Percentiles rank a stretch among this genome's conserved stretches.
Conservation (phyloP, 2,113 vertebrate genomes). For the Cisticola juncidis region DNA sequence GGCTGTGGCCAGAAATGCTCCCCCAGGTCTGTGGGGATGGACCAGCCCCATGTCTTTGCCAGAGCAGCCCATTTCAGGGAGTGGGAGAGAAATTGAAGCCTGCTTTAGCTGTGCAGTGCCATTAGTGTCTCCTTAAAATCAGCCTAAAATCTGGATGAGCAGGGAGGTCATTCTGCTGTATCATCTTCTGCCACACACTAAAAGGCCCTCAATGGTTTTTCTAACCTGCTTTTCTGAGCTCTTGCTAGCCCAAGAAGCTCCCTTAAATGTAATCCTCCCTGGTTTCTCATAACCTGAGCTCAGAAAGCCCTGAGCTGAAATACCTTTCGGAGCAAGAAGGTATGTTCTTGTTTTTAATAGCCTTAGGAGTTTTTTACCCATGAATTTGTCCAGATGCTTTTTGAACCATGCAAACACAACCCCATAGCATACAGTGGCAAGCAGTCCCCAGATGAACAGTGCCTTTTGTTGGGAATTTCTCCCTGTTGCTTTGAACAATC, state of each 20-base stretch:
- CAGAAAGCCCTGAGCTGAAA: background rate
- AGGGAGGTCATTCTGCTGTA: background rate
- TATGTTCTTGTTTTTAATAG: background rate
- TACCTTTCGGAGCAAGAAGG: background rate
- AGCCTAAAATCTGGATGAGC: background rate
- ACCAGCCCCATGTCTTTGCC: background rate
- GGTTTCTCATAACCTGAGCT: background rate
- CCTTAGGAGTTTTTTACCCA: background rate
- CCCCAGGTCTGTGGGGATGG: background rate
- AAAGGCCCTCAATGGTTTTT: background rate
- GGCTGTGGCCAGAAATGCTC: background rate
- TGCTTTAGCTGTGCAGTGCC: background rate
- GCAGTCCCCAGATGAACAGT: background rate
- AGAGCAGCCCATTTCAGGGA: background rate
- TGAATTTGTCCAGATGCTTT: background rate
- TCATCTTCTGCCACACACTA: background rate
- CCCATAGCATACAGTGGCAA: background rate
- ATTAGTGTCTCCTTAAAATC: background rate
- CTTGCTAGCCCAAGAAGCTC: background rate
- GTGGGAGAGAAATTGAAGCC: background rate
- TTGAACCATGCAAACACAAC: background rate
- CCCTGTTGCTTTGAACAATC: background rate
- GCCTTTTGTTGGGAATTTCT: background rate
- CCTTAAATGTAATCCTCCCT: background rate
- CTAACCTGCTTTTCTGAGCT: background rate